Percentiles rank a stretch among this genome's conserved stretches.
Conservation (phyloP, 2,888 invertebrate species). For the Plagodis dolabraria region DNA sequence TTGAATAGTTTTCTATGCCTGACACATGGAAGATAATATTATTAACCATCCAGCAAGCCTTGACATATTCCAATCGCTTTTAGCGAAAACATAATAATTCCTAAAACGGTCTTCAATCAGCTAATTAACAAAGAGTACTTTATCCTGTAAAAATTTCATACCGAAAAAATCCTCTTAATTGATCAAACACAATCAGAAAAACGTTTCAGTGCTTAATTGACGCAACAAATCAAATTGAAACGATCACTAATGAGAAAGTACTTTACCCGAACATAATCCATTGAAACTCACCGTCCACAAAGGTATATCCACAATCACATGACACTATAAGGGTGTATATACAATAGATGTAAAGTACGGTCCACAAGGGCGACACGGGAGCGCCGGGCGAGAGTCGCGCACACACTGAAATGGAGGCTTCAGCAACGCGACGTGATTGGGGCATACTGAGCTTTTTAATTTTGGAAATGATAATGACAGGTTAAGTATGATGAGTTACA, state of each 20-base stretch:
- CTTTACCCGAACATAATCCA: conserved; percentile 10
- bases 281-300: conserved; percentile 27
- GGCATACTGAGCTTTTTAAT: conserved; percentile 25
- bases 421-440: conserved; percentile 33
- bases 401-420: conserved; percentile 50
- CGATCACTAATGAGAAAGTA: conserved; percentile 1
- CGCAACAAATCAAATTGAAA: conserved; percentile 1
- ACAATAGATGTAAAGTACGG: conserved; percentile 23
- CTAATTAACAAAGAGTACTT: not conserved
- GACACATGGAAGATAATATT: too few species aligned
- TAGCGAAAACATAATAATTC: conserved; percentile 5
- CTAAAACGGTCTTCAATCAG: not conserved
- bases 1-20: too few species aligned
- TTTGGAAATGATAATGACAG: not conserved
- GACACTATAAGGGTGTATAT: conserved; percentile 21
- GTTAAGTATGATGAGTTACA: not conserved
- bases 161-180: conserved; percentile 1
- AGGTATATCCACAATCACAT: conserved; percentile 34
- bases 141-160: not conserved
- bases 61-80: not conserved
- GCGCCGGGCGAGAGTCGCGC: conserved; percentile 36
- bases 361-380: conserved; percentile 40
- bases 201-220: not conserved
- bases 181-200: conserved; percentile 9
- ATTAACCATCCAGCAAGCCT: too few species aligned